Evolutionary conservation across 2,113 vertebrate species (phyloP), one percentile per base, ranked within the genome.

Genomic region (Engystomops pustulosus): DNA sequence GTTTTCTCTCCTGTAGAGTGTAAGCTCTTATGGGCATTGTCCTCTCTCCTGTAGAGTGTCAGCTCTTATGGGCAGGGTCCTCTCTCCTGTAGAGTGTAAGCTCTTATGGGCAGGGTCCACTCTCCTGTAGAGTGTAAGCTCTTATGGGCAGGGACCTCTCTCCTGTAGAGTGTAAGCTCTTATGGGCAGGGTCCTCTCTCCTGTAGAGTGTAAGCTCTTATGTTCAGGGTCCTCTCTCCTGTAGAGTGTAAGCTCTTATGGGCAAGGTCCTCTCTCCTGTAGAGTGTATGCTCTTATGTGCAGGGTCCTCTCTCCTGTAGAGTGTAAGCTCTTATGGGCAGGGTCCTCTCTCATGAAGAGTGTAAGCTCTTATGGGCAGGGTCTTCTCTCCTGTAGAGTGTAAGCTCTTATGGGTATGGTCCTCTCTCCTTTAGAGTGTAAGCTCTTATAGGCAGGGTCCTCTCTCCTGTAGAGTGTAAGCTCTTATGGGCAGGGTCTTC

Each of bases 401-500:
- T 60, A 25, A 60, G 23, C 25, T 60, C 25, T 60, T 60, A 12
- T 60, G 25, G 25, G 55, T 11, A 18, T 8, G 9, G 55, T 3
- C 55, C 23, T 60, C 27, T 62, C 58, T 1, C 25, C 11, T 62
- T 10, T 62, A 62, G 58, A 30, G 2, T 30, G 58, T 17, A 30
- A 62, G 58, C 25, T 62, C 58, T 62, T 62, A 62, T 60, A 14
- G 3, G 25, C 27, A 17, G 58, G 58, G 27, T 6, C 27, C 12
- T 62, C 58, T 62, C 58, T 62, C 58, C 58, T 32, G 58, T 62
- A 49, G 27, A 32, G 58, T 62, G 58, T 62, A 30, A 62, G 47
- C 25, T 62, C 27, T 62, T 62, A 62, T 62, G 58, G 12, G 58
- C 25, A 30, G 58, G 58, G 58, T 15, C 58, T 14, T 62, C 58